phyloP scores from a whole-genome alignment of 2,797 vertebrate species.

The Pseudopleuronectes americanus region DNA sequence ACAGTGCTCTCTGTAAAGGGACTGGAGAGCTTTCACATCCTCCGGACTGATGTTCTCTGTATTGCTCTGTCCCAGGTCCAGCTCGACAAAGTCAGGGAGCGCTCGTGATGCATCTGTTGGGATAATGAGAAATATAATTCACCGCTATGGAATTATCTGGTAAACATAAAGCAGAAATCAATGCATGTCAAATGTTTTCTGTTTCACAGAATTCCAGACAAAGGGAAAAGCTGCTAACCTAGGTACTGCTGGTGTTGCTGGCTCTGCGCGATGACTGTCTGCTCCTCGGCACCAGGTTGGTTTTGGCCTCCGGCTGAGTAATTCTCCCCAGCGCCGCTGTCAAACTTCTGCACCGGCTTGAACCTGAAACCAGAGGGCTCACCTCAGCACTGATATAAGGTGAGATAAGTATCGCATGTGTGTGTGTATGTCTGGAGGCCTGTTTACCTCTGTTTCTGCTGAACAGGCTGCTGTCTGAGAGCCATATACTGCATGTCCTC shows the following conservation, averaged over 20 bases:
- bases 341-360: constrained; percentile 92
- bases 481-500: constrained; percentile 99
- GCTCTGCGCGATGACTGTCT: constrained; percentile 92
- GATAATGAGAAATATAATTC: neutral
- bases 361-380: constrained; percentile 82
- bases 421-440: neutral
- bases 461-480: constrained; percentile 94
- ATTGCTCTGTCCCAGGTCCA: constrained; percentile 85
- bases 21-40: constrained; percentile 92
- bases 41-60: constrained; percentile 87
- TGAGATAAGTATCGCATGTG: neutral
- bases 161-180: neutral
- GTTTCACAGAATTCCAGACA: neutral
- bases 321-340: constrained; percentile 86
- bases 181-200: neutral
- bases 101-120: constrained; percentile 89
- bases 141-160: neutral
- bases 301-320: constrained; percentile 85
- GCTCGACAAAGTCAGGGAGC: constrained; percentile 93
- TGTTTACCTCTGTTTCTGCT: constrained; percentile 95
- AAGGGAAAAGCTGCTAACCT: constrained; percentile 79
- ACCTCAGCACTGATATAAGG: constrained; percentile 15
- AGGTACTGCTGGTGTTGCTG: constrained; percentile 98
- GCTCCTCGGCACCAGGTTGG: constrained; percentile 86
- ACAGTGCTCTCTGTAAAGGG: constrained; percentile 95